A percentile compares a stretch with the other conserved stretches of the same genome.
Evolutionary conservation across 2,888 invertebrate species (phyloP).

Genomic region (Sabatieria punctata): DNA sequence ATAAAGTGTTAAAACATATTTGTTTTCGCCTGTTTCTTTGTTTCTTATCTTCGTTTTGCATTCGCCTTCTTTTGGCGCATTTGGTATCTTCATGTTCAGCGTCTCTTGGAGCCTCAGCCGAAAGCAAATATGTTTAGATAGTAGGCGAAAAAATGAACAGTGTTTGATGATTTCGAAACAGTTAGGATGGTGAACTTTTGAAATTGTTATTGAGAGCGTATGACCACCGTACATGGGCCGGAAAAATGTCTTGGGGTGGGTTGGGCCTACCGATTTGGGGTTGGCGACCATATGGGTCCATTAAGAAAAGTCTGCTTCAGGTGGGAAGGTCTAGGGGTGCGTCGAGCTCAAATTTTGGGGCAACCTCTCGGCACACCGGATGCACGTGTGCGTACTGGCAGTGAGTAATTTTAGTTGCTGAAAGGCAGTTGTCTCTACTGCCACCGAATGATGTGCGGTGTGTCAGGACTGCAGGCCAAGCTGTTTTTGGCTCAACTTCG

Average conservation of each 20-base stretch:
- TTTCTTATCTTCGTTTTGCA: neutral
- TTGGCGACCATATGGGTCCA: neutral
- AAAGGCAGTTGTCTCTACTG: conserved; percentile 38
- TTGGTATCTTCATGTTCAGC: neutral
- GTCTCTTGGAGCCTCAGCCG: too few species aligned
- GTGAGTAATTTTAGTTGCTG: conserved; percentile 30
- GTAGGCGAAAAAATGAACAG: too few species aligned
- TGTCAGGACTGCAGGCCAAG: conserved; percentile 14
- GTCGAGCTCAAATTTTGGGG: too few species aligned
- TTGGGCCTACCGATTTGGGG: neutral
- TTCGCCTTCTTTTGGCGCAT: neutral
- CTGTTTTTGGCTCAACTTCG: conserved; percentile 50
- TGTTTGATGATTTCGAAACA: too few species aligned
- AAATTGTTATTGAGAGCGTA: too few species aligned
- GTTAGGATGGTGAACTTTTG: too few species aligned
- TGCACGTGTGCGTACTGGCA: neutral
- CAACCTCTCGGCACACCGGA: too few species aligned
- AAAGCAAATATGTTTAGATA: too few species aligned
- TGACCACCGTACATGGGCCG: too few species aligned
- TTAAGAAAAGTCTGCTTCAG: neutral
- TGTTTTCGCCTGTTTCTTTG: neutral
- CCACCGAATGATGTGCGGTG: conserved; percentile 28
- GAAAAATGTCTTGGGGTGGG: neutral
- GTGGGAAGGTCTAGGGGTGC: too few species aligned
- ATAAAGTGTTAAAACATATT: neutral